Evolutionary conservation across 2,797 vertebrate genomes (phyloP).

Genomic region (Sebastiscus tertius): DNA sequence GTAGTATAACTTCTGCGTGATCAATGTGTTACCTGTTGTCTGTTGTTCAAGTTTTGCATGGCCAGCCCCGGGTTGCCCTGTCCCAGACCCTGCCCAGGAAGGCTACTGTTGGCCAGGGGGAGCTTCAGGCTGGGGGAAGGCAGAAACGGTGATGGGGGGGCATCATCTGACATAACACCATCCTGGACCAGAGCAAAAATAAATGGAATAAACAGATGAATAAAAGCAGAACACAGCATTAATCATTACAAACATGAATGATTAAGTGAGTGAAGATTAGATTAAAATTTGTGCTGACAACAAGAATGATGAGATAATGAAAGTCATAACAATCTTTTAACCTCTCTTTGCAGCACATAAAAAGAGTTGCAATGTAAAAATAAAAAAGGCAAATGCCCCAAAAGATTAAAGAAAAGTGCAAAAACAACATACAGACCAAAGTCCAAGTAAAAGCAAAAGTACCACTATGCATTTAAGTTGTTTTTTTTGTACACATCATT

Average conservation of each 20-base stretch:
- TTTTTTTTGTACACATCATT: background rate
- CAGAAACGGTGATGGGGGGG: conserved; percentile 98
- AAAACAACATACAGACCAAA: background rate
- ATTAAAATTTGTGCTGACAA: background rate
- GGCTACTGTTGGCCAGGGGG: conserved; percentile 97
- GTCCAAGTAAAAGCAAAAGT: background rate
- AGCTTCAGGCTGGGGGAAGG: conserved; percentile 99
- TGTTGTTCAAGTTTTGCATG: conserved; percentile 99
- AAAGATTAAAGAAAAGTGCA: background rate
- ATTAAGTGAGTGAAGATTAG: background rate
- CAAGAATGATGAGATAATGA: background rate
- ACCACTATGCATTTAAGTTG: background rate
- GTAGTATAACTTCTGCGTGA: background rate
- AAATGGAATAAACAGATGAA: conserved; percentile 56
- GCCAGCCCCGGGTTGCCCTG: conserved; percentile 95
- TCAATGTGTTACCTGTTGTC: conserved; percentile 91
- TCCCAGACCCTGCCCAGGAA: conserved; percentile 96
- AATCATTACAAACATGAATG: background rate
- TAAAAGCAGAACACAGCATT: background rate
- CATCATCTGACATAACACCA: conserved; percentile 95
- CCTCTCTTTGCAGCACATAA: background rate
- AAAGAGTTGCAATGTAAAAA: background rate
- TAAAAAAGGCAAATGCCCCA: background rate
- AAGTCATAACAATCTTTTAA: background rate
- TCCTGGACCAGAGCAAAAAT: conserved; percentile 85